Evolutionary conservation across 2,888 invertebrate species (phyloP), one percentile per base, ranked within the genome.

Genomic region (Rhabditoides inermis): DNA sequence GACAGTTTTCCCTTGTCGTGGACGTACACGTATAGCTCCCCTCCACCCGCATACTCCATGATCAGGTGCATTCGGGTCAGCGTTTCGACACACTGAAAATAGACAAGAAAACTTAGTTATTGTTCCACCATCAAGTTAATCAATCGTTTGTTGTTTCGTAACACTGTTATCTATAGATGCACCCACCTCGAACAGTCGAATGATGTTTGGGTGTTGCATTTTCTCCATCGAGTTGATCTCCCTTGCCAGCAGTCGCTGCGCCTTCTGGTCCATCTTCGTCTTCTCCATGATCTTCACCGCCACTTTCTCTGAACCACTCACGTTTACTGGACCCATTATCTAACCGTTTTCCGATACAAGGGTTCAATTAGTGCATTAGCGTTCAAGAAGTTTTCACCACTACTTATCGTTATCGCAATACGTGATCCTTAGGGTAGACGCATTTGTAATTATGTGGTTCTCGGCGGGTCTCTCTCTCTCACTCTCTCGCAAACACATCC

Each of bases 11-110:
- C 20, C 12, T 84, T 83, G 61, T 83, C 83, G 44, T 84, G 84
- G 55, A 87, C 83, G 72, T 83, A 84, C 67, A 84, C 83, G 77
- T 85, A 86, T 22, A 87, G 79, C 70, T 87, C 87, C 20, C 87
- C 87, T 5, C 85, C 85, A 26, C 82, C 81, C 27, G 86, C 85
- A 78, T 84, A 86, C 76, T 87, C 87, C 77, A 86, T 83, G 48
- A 86, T 83, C 69, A 87, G 81, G 78, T 85, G 85, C 26, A 86
- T 83, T 65, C 85, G 84, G 35, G 84, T 83, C 62, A 85, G 79
- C 0, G 86, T 86, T 77, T 87, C 86, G 2, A 73, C 72, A 51
- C 68, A 68, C 63, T 72, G 46, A 45, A 67, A 58, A 15, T 3
- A n/a, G 6, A 32, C 10, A 32, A 32, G 15, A 32, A 32, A 32